These are phyloP conservation scores for Drosophila nr. perissopoda DNA, from an alignment of 2,888 invertebrate species.

Conservation along the genomic window DNA sequence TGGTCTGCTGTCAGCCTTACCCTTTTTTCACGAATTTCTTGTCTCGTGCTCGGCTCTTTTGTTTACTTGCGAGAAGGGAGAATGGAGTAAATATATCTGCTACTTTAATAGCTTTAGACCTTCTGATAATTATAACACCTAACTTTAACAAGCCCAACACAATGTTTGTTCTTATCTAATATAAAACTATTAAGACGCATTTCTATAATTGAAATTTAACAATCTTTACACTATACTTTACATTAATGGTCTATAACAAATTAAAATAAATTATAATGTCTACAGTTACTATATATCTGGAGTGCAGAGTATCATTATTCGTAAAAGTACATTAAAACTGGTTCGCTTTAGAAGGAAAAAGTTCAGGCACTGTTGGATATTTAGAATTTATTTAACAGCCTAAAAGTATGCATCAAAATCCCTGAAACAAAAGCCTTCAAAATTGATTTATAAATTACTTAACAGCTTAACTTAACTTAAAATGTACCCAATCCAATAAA, in stretches of 20 bases:
- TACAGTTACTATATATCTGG: background rate
- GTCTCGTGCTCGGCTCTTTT: conserved; percentile 28
- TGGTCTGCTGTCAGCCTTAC: conserved; percentile 18
- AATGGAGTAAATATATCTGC: background rate
- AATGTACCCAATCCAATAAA: background rate
- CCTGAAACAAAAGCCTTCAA: background rate
- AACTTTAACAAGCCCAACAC: background rate
- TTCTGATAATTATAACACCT: background rate
- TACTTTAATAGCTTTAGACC: background rate
- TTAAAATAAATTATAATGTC: background rate
- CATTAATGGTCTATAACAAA: background rate
- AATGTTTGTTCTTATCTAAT: background rate
- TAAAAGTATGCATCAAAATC: conserved; percentile 38
- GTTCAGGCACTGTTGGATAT: background rate
- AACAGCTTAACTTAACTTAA: background rate
- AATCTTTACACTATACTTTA: background rate
- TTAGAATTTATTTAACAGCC: background rate
- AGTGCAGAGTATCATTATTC: background rate
- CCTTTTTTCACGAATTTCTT: conserved; percentile 18
- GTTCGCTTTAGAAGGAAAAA: background rate
- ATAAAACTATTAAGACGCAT: background rate
- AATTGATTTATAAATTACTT: background rate
- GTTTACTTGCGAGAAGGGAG: conserved; percentile 1
- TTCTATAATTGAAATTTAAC: background rate
- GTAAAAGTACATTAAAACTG: background rate